Conservation (phyloP, 2,797 vertebrate species). For the Pangasius djambal region DNA sequence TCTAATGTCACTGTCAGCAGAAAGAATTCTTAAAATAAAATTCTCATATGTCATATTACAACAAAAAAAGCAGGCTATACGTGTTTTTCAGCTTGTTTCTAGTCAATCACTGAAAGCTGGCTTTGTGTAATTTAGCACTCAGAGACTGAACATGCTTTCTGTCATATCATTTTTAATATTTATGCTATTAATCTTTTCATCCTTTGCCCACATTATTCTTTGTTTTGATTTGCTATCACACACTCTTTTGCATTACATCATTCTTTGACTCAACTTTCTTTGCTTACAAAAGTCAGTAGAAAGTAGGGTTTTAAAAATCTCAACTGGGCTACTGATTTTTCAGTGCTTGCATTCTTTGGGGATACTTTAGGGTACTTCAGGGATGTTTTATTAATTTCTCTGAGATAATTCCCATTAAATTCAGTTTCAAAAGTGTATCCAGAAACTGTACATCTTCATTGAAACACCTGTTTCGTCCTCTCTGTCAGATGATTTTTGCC, state of each 20-base stretch:
- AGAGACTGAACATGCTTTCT: neutral
- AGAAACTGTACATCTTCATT: too few species aligned
- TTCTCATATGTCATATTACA: neutral
- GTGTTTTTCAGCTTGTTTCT: neutral
- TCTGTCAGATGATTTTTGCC: slow-evolving; percentile 79
- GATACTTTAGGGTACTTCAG: neutral
- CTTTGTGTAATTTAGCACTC: neutral
- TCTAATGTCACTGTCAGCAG: slow-evolving; percentile 8
- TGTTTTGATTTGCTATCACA: neutral
- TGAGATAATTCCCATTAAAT: neutral
- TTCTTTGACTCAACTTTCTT: slow-evolving; percentile 21
- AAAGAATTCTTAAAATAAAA: neutral
- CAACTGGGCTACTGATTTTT: neutral
- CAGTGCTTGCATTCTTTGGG: neutral
- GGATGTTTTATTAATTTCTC: neutral
- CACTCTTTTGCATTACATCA: slow-evolving; percentile 19
- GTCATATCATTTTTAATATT: neutral
- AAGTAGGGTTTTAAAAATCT: neutral
- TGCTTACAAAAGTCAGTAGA: neutral
- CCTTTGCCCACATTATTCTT: neutral
- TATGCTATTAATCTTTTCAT: neutral
- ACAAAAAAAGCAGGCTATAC: too few species aligned
- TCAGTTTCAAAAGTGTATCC: neutral
- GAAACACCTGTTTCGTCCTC: neutral
- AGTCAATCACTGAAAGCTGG: neutral